phyloP scores from a whole-genome alignment of 2,113 vertebrate genomes.

The Alligator mississippiensis region DNA sequence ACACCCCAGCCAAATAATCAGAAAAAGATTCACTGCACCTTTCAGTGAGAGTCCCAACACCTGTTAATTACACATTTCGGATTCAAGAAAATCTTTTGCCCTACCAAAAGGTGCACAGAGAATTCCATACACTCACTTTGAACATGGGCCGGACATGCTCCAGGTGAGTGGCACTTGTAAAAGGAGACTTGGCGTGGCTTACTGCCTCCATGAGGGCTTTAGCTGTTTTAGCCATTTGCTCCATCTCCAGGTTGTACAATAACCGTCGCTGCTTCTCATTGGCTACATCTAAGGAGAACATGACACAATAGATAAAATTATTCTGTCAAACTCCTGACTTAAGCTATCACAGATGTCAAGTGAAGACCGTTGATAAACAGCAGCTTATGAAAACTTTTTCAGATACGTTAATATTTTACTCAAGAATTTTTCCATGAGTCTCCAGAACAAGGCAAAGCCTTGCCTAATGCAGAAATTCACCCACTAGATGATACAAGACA shows the following conservation, averaged over 20 bases:
- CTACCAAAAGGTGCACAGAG: not conserved
- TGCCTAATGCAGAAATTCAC: not conserved
- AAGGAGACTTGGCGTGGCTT: constrained; percentile 95
- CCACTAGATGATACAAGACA: not conserved
- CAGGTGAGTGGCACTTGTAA: constrained; percentile 96
- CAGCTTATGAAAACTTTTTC: not conserved
- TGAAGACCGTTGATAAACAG: not conserved
- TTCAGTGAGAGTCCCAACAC: not conserved
- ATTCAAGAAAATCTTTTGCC: not conserved
- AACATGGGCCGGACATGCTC: constrained; percentile 98
- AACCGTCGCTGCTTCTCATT: constrained; percentile 95
- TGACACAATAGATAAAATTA: not conserved
- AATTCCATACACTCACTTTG: constrained; percentile 84
- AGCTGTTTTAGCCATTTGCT: constrained; percentile 98
- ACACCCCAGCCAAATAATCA: not conserved
- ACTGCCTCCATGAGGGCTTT: constrained; percentile 98
- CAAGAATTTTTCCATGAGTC: not conserved
- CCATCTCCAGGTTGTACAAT: constrained; percentile 98
- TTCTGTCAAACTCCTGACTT: fast-evolving
- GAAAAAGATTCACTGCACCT: not conserved
- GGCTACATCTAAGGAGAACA: constrained; percentile 82
- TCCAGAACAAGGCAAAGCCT: not conserved
- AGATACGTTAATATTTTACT: not conserved
- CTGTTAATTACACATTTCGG: not conserved
- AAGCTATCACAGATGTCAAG: not conserved